Evolutionary conservation across 1,140 invertebrate species (phyloP), one percentile per base, ranked within the genome.

Genomic region (Dysdera silvatica): DNA sequence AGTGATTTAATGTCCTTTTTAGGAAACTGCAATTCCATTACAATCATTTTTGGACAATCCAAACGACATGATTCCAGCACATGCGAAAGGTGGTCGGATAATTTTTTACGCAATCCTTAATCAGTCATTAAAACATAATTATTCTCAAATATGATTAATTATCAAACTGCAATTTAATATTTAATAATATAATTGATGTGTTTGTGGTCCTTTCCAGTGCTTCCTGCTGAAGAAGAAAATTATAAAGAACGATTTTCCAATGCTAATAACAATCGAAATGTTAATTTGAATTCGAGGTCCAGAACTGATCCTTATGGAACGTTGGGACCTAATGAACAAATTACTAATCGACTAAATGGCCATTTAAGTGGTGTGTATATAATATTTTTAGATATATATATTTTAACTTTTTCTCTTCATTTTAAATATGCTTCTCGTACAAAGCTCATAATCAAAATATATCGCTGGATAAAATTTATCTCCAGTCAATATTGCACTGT

Each of bases 281-380:
- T 32, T n/a, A 23, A 23, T 20, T 29, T 53, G 7, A 37, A 54
- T 23, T 52, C 53, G 37, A 6, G 61, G 24, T 48, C 61, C 18
- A 63, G 53, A 23, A 55, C 56, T 23, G 61, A 63, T 49, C 61
- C 61, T 20, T 63, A 63, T 40, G 61, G 52, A 2, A 63, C 61
- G 8, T n/a, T 63, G 7, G 56, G 52, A 8, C 61, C 61, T 12
- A 63, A 53, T 37, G 61, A 63, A 20, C 24, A 47, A 23, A 49
- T 63, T 28, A 45, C 53, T 3, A 63, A 48, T 29, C 61, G 56
- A 41, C 37, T 63, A 6, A 56, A 47, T 41, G 43, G 45, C 16
- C 52, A 63, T 31, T 32, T 63, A 5, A 63, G 56, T 32, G 18
- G 61, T 61, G 5, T 20, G 33, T 51, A n/a, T n/a, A 31, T 16